Evolutionary conservation across 2,797 vertebrate species (phyloP), one percentile per base, ranked within the genome.

Genomic region (Enteromius anoplus): DNA sequence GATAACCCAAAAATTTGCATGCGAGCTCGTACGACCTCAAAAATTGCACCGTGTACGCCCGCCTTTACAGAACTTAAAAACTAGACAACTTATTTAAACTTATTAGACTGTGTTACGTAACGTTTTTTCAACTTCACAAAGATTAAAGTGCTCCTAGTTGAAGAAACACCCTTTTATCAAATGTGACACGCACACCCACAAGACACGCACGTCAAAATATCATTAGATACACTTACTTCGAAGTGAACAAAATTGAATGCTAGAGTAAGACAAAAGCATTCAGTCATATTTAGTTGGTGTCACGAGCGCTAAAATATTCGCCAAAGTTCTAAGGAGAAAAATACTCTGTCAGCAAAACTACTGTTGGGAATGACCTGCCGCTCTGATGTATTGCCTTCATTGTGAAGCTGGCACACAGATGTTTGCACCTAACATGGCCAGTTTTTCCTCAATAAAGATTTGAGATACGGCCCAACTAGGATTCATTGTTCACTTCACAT

Each of bases 331-430:
- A 32, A 29, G 29, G 26, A 26, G 55, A 81, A 75, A 62, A 58
- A 12, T 5, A 26, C 64, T 70, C 64, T 71, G 58, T 85, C 78
- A 70, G 72, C 78, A 85, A 69, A 81, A 40, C 21, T 60, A 62
- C 64, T 10, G 32, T 58, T 60, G 42, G 78, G 29, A 75, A 81
- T 32, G 32, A 51, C 78, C 69, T 62, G 73, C 29, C 53, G 40
- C 49, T n/a, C 66, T 78, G 72, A 81, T 78, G 45, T 37, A 72
- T 65, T 69, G 53, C 32, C 75, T 80, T 23, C 37, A 45, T 12
- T 65, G 15, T 71, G 17, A 62, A 64, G 66, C 69, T 81, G 79
- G 72, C 53, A 85, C 45, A 53, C 64, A 51, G 29, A 81, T 69
- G 23, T 81, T 72, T 77, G 65, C 37, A 64, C n/a, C 53, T 55